Evolutionary conservation across 2,113 vertebrate species (phyloP).

Genomic region (Sturnus vulgaris): DNA sequence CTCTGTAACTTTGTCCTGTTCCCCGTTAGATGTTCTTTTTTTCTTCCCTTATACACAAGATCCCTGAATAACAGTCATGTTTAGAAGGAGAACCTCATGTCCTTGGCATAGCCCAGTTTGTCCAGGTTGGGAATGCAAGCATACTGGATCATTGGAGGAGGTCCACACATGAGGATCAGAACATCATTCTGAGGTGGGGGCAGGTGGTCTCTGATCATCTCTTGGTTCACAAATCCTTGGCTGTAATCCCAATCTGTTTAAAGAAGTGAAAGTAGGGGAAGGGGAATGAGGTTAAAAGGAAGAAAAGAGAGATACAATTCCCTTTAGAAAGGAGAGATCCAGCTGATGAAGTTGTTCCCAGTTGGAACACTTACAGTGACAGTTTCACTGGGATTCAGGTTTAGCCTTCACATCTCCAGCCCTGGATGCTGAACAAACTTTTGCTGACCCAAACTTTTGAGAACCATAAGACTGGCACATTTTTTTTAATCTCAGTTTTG

Average conservation of each 20-base stretch:
- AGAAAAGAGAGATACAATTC: not conserved
- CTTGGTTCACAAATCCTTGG: constrained; percentile 89
- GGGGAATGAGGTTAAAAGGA: not conserved
- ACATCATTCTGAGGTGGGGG: constrained; percentile 80
- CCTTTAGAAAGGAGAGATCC: not conserved
- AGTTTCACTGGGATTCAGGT: not conserved
- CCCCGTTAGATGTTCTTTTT: not conserved
- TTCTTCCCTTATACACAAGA: not conserved
- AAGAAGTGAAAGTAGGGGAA: not conserved
- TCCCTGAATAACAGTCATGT: not conserved
- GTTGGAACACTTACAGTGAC: not conserved
- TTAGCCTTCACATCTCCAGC: not conserved
- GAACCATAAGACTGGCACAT: not conserved
- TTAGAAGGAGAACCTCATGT: constrained; percentile 85
- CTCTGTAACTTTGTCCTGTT: not conserved
- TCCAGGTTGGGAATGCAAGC: constrained; percentile 95
- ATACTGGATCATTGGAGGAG: constrained; percentile 96
- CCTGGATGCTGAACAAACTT: not conserved
- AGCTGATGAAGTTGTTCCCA: not conserved
- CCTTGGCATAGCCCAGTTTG: constrained; percentile 80
- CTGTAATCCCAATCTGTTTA: constrained; percentile 89
- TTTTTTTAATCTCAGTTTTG: not conserved
- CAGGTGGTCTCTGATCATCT: constrained; percentile 87
- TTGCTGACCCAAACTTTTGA: not conserved
- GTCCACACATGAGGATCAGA: constrained; percentile 92